Conservation (phyloP, 2,888 invertebrate genomes). For the Panopea generosa region DNA sequence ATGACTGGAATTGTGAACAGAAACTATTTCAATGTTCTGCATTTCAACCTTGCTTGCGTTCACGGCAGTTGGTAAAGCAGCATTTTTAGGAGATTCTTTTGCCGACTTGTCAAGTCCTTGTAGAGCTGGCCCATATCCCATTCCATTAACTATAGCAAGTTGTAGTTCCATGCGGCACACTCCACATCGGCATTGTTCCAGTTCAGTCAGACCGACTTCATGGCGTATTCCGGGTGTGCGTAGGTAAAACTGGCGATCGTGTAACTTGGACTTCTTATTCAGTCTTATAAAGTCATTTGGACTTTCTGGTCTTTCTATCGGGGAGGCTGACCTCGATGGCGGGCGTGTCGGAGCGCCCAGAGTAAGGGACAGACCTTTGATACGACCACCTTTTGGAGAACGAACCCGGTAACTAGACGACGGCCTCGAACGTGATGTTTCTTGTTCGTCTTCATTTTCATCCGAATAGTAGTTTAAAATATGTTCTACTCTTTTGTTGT, state of each 20-base stretch:
- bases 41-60: not conserved
- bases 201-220: slow-evolving; percentile 45
- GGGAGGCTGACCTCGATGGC: slow-evolving; percentile 37
- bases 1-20: too few species aligned
- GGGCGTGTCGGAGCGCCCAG: slow-evolving; percentile 37
- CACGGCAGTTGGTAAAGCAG: too few species aligned
- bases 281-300: slow-evolving; percentile 63
- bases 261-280: slow-evolving; percentile 66
- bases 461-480: slow-evolving; percentile 71
- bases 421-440: slow-evolving; percentile 32
- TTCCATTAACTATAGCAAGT: slow-evolving; percentile 62
- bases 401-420: slow-evolving; percentile 28
- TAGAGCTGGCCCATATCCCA: not conserved
- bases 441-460: slow-evolving; percentile 11
- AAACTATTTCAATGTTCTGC: not conserved
- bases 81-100: not conserved
- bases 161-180: slow-evolving; percentile 74
- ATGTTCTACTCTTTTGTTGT: slow-evolving; percentile 70
- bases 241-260: slow-evolving; percentile 71
- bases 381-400: slow-evolving; percentile 40
- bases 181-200: slow-evolving; percentile 69
- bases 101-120: not conserved
- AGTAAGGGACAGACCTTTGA: slow-evolving; percentile 49
- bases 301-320: slow-evolving; percentile 17
- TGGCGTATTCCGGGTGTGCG: slow-evolving; percentile 67